Evolutionary conservation across 1,140 invertebrate genomes (phyloP).

Genomic region (Tetraneura akinire): DNA sequence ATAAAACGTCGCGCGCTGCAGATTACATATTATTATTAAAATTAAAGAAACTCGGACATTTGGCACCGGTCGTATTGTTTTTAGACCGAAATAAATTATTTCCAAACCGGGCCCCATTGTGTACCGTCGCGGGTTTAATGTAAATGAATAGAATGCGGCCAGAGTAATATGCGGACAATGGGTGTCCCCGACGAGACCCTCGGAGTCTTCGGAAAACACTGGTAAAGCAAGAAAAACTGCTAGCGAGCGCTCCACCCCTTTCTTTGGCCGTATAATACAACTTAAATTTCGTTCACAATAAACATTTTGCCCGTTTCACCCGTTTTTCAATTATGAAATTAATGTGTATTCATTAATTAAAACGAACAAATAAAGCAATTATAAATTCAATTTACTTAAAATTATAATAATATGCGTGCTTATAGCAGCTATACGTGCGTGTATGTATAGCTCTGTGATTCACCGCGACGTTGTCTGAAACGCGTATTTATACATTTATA

Average conservation of each 20-base stretch:
- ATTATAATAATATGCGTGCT: background rate
- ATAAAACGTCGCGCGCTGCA: no score
- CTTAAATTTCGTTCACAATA: background rate
- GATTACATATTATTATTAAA: background rate
- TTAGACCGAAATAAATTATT: constrained; percentile 36
- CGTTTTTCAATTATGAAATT: constrained; percentile 18
- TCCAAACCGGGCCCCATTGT: constrained; percentile 16
- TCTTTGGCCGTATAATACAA: background rate
- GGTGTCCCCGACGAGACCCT: background rate
- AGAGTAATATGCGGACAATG: constrained; percentile 21
- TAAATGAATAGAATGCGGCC: constrained; percentile 44
- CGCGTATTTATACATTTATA: background rate
- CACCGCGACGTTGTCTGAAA: background rate
- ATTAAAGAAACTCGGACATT: constrained; percentile 21
- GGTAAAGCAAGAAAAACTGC: constrained; percentile 41
- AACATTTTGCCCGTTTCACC: background rate
- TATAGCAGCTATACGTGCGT: no score
- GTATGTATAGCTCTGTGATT: no score
- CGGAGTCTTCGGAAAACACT: constrained; percentile 6
- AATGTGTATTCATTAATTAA: constrained; percentile 19
- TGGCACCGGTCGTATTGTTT: constrained; percentile 38
- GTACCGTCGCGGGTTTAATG: constrained; percentile 28
- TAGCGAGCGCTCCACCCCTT: constrained; percentile 9
- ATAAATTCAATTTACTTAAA: constrained; percentile 19
- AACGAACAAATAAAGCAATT: constrained; percentile 5